Percentiles rank a stretch among this genome's conserved stretches.
Conservation (phyloP, 1,140 invertebrate species). For the Drosophila grimshawi region DNA sequence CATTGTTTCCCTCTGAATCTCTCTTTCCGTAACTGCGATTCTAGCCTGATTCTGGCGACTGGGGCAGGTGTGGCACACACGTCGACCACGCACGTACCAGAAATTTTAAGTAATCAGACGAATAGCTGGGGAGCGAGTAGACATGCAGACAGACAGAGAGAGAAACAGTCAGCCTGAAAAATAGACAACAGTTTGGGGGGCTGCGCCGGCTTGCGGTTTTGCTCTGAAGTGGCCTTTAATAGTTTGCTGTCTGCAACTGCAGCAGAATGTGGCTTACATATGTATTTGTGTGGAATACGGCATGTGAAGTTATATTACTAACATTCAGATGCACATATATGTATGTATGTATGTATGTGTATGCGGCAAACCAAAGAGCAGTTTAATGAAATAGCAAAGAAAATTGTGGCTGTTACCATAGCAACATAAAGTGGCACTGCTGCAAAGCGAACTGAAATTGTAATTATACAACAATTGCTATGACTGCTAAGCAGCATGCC, state of each 20-base stretch:
- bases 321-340: too few relatives aligned
- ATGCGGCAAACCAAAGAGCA: slow-evolving; percentile 58
- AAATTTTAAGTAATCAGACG: slow-evolving; percentile 74
- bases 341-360: slow-evolving; percentile 13
- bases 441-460: slow-evolving; percentile 69
- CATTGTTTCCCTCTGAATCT: slow-evolving; percentile 33
- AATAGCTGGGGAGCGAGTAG: slow-evolving; percentile 2
- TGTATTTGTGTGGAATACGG: slow-evolving; percentile 26
- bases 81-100: slow-evolving; percentile 68
- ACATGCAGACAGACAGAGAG: slow-evolving; percentile 44
- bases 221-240: slow-evolving; percentile 77
- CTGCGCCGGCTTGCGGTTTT: slow-evolving; percentile 63
- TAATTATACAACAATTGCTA: slow-evolving; percentile 73
- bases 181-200: slow-evolving; percentile 20
- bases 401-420: slow-evolving; percentile 45
- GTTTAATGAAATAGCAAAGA: slow-evolving; percentile 73
- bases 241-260: slow-evolving; percentile 77
- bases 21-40: slow-evolving; percentile 31
- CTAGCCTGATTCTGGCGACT: slow-evolving; percentile 41
- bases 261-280: slow-evolving; percentile 40
- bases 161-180: slow-evolving; percentile 21
- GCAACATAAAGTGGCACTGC: slow-evolving; percentile 51
- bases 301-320: slow-evolving; percentile 36
- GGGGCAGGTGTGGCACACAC: slow-evolving; percentile 70
- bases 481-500: slow-evolving; percentile 22